A percentile compares a stretch with the other conserved stretches of the same genome.
These are phyloP conservation scores for Ctenicera cuprea DNA, from an alignment of 2,888 invertebrate genomes.

Conservation along the genomic window DNA sequence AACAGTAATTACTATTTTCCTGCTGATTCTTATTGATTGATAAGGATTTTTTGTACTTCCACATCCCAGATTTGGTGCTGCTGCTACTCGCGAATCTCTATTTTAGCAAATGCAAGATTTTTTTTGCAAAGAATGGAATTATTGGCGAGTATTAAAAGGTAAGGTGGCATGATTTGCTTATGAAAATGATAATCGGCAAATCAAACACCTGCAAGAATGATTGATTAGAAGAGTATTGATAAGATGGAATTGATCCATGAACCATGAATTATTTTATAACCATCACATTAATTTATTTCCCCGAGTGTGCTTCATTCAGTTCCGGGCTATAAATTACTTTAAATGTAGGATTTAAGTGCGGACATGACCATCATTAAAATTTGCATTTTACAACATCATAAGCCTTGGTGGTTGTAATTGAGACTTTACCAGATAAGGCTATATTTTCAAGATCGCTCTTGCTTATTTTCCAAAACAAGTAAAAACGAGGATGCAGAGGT, in stretches of 20 bases:
- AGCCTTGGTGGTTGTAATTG: background rate
- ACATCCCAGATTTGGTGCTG: background rate
- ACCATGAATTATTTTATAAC: too few relatives aligned
- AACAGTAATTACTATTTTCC: slow-evolving; percentile 64
- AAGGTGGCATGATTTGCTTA: too few relatives aligned
- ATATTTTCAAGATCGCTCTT: background rate
- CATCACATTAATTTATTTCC: too few relatives aligned
- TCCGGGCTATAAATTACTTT: background rate
- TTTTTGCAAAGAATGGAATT: background rate
- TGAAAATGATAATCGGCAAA: too few relatives aligned
- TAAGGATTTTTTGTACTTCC: slow-evolving; percentile 21
- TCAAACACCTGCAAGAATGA: too few relatives aligned
- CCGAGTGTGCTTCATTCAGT: background rate
- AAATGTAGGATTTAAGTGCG: background rate
- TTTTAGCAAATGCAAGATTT: background rate
- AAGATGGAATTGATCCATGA: too few relatives aligned
- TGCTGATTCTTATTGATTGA: background rate
- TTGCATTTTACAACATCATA: too few relatives aligned
- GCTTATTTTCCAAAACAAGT: slow-evolving; percentile 8
- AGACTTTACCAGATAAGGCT: background rate
- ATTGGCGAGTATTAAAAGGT: too few relatives aligned
- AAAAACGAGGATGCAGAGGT: slow-evolving; percentile 12
- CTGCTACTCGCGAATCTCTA: background rate
- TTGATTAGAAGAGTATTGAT: too few relatives aligned
- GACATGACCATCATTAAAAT: too few relatives aligned